Evolutionary conservation across 2,797 vertebrate genomes (phyloP).

Genomic region (Clarias fuscus): DNA sequence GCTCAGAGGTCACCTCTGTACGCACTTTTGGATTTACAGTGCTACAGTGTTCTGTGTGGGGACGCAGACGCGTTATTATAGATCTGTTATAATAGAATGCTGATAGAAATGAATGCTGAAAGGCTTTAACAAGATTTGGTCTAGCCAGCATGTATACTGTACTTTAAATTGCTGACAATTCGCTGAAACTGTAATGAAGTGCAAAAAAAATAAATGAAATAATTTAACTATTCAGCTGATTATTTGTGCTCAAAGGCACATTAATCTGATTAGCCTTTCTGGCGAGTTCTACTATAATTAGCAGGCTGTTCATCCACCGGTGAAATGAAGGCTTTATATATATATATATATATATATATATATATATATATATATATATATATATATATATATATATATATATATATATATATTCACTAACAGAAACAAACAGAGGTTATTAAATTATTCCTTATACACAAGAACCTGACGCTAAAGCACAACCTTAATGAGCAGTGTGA

Average conservation of each 20-base stretch:
- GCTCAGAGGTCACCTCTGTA: background rate
- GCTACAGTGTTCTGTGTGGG: background rate
- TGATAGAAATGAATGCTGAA: background rate
- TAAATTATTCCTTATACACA: background rate
- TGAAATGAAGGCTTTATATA: constrained; percentile 18
- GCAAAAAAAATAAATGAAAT: background rate
- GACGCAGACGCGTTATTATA: background rate
- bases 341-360: background rate
- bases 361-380: background rate
- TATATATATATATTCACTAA: background rate
- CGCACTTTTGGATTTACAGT: background rate
- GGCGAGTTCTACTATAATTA: constrained; percentile 33
- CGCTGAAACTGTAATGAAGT: background rate
- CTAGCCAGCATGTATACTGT: background rate
- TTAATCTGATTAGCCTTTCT: constrained; percentile 39
- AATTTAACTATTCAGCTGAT: constrained; percentile 26
- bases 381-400: background rate
- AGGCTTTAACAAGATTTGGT: background rate
- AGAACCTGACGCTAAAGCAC: background rate
- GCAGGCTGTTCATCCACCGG: constrained; percentile 15
- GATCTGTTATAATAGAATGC: background rate
- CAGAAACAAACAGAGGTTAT: background rate
- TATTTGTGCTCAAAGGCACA: constrained; percentile 42
- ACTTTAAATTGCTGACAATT: background rate
- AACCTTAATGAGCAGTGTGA: background rate